Percentiles rank a stretch among this genome's conserved stretches.
These are phyloP conservation scores for Stenolophus ochropezus DNA, from an alignment of 2,888 invertebrate genomes.

Conservation along the genomic window DNA sequence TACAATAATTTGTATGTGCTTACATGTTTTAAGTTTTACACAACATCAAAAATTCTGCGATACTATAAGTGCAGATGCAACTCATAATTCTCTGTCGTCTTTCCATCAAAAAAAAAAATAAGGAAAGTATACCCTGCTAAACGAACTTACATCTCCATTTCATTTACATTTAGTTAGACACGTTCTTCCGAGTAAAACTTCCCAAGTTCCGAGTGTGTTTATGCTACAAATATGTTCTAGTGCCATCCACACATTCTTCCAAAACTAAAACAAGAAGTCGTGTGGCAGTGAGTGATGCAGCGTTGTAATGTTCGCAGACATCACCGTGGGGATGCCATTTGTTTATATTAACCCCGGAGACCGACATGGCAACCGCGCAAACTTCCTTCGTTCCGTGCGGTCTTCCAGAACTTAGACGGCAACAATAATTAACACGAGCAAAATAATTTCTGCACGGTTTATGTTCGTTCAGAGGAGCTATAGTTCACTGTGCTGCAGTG, in stretches of 20 bases:
- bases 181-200: background rate
- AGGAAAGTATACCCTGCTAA: too few relatives aligned
- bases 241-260: background rate
- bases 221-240: background rate
- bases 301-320: constrained; percentile 56
- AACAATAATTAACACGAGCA: constrained; percentile 68
- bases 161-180: background rate
- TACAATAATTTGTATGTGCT: too few relatives aligned
- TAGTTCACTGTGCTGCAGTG: constrained; percentile 5
- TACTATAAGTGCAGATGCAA: too few relatives aligned
- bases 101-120: too few relatives aligned
- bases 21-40: too few relatives aligned
- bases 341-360: constrained; percentile 60
- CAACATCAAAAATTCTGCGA: too few relatives aligned
- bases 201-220: background rate
- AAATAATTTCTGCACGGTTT: constrained; percentile 58
- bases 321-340: constrained; percentile 58
- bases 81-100: too few relatives aligned
- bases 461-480: constrained; percentile 21
- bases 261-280: constrained; percentile 36
- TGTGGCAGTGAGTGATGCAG: constrained; percentile 57
- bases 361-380: constrained; percentile 57
- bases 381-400: constrained; percentile 63
- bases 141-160: too few relatives aligned
- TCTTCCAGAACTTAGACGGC: constrained; percentile 67